These are phyloP conservation scores for Epizoanthus stellaris DNA, from an alignment of 92 coral and sea anemone genomes.

Conservation along the genomic window DNA sequence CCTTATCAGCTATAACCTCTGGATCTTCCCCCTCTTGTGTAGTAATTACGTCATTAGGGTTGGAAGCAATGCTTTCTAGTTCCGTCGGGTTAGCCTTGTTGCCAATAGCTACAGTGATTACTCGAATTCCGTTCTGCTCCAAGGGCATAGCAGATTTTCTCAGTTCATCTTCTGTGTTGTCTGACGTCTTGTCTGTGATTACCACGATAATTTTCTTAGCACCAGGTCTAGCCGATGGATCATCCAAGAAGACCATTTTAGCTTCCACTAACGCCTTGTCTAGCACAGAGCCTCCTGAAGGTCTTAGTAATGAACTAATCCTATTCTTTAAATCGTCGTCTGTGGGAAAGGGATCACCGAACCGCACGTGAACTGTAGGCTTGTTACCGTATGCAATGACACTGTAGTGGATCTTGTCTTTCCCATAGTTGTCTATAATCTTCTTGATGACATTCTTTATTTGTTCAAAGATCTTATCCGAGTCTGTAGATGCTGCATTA, in stretches of 20 bases:
- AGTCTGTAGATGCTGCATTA: slow-evolving; percentile 70
- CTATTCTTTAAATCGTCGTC: slow-evolving; percentile 3
- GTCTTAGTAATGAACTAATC: slow-evolving; percentile 5
- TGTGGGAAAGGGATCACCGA: neutral
- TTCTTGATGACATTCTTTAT: slow-evolving; percentile 77
- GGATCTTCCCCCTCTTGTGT: slow-evolving; percentile 65
- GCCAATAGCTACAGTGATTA: slow-evolving; percentile 87
- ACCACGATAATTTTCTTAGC: slow-evolving; percentile 85
- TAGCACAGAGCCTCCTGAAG: slow-evolving; percentile 12
- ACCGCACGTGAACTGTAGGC: slow-evolving; percentile 21
- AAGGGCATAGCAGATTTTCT: slow-evolving; percentile 53
- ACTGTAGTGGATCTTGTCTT: slow-evolving; percentile 40
- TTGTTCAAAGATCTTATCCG: slow-evolving; percentile 65
- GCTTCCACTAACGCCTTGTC: slow-evolving; percentile 16
- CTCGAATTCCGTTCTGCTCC: slow-evolving; percentile 70
- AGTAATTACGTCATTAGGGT: slow-evolving; percentile 47
- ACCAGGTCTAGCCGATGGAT: slow-evolving; percentile 41
- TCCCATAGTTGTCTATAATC: slow-evolving; percentile 75
- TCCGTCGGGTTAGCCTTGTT: slow-evolving; percentile 63
- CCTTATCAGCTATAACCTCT: slow-evolving; percentile 54
- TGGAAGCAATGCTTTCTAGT: slow-evolving; percentile 51
- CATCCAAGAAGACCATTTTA: neutral
- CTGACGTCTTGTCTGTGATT: slow-evolving; percentile 75
- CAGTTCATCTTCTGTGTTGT: slow-evolving; percentile 54
- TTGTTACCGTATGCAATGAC: slow-evolving; percentile 12